Base-by-base conservation (phyloP, 2,113 vertebrate species). In the Sinosuthora webbiana region DNA sequence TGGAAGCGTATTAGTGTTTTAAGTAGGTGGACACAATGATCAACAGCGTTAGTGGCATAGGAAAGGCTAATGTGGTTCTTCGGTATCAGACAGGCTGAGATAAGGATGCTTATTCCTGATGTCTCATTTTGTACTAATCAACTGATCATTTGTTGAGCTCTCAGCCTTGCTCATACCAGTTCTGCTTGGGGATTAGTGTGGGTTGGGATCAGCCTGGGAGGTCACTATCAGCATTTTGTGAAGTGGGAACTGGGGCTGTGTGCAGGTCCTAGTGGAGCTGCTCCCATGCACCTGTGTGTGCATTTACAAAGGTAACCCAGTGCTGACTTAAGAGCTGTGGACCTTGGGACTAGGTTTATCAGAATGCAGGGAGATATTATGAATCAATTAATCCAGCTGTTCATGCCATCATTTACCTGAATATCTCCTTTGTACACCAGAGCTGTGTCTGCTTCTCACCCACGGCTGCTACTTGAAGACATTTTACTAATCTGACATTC, bases 61-160 rank as follows among this genome's bases (percentile, higher is more conserved):
- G 88, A 74, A 87, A 94, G 80, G 78, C 37, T 92, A 60, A 78
- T 94, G 39, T 70, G 50, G 65, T 84, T 95, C 88, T 76, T 93
- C 41, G 25, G 74, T 41, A 33, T 45, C 5, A 90, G 90, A 68
- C 25, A 13, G 31, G 55, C 7, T 7, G 19, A 92, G 62, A 79
- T 91, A 74, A 83, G 82, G 82, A 64, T 78, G 47, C 41, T 92
- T 73, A 67, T 96, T 94, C 83, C 74, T 68, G 86, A 49, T 44
- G 16, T 70, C 60, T 87, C 33, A 71, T 94, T 92, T 65, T n/a
- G 13, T 56, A 7, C 60, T 83, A 45, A 88, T 87, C 53, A 47
- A 23, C 49, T 50, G 28, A 63, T 83, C 63, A 20, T 65, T 71
- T 63, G 49, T 53, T 87, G 55, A 76, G 82, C 27, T 59, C 37